These are phyloP conservation scores for Crotalus horridus DNA, from an alignment of 2,113 vertebrate species.

Conservation along the genomic window DNA sequence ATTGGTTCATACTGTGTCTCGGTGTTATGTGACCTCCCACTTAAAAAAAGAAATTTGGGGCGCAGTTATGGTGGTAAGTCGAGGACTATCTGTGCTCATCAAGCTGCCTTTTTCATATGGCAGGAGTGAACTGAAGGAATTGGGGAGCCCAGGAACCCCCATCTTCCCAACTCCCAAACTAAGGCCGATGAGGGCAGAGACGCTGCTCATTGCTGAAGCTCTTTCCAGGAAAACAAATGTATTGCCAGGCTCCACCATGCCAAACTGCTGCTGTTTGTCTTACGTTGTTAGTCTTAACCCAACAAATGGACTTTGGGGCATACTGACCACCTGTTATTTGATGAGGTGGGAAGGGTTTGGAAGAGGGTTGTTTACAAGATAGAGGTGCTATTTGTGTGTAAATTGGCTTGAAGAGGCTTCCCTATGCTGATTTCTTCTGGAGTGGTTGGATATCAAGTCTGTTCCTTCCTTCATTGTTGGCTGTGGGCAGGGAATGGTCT, in stretches of 20 bases:
- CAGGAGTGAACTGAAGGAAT: background rate
- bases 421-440: too few species aligned
- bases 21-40: too few species aligned
- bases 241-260: too few species aligned
- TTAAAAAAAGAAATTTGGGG: background rate
- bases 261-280: too few species aligned
- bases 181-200: background rate
- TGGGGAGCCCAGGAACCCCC: background rate
- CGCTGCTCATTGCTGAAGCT: accelerated
- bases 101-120: too few species aligned
- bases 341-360: background rate
- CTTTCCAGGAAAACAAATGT: too few species aligned
- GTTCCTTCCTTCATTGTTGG: background rate
- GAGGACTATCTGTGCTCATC: background rate
- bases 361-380: background rate
- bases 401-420: background rate
- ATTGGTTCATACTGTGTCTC: background rate
- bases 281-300: background rate
- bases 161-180: background rate
- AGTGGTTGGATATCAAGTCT: background rate
- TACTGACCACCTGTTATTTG: background rate
- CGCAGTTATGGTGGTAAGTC: background rate
- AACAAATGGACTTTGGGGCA: background rate
- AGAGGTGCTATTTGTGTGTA: too few species aligned
- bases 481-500: background rate